Evolutionary conservation across 2,888 invertebrate species (phyloP).

Genomic region (Acanthoscelides obtectus): DNA sequence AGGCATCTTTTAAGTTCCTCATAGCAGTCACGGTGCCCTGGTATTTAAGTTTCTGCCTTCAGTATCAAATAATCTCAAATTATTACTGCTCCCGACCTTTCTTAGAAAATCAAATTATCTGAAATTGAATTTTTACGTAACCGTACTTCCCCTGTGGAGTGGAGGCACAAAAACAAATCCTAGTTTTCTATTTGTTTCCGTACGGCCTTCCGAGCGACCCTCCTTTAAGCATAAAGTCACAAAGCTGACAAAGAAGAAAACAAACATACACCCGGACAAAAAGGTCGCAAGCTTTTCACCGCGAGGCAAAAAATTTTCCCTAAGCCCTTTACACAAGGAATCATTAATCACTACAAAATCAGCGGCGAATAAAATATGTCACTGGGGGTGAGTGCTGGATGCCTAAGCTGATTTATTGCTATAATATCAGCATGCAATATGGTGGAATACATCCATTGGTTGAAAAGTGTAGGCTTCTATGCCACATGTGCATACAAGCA

Average conservation of each 20-base stretch:
- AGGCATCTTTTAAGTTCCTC: no score
- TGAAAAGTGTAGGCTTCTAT: neutral
- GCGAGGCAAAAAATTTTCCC: neutral
- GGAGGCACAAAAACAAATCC: neutral
- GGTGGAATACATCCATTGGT: neutral
- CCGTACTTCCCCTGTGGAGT: no score
- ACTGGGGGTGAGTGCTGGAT: neutral
- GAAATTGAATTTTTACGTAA: no score
- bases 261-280: neutral
- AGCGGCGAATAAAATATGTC: neutral
- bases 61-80: no score
- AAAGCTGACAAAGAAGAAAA: neutral
- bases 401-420: neutral
- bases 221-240: neutral
- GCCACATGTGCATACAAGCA: neutral
- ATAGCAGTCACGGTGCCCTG: no score
- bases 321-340: neutral
- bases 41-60: no score
- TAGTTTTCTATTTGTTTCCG: neutral
- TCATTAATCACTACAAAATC: neutral
- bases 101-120: no score
- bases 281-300: neutral
- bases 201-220: neutral
- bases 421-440: neutral
- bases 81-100: no score